Evolutionary conservation across 2,888 invertebrate species (phyloP).

Genomic region (Tachina lurida): DNA sequence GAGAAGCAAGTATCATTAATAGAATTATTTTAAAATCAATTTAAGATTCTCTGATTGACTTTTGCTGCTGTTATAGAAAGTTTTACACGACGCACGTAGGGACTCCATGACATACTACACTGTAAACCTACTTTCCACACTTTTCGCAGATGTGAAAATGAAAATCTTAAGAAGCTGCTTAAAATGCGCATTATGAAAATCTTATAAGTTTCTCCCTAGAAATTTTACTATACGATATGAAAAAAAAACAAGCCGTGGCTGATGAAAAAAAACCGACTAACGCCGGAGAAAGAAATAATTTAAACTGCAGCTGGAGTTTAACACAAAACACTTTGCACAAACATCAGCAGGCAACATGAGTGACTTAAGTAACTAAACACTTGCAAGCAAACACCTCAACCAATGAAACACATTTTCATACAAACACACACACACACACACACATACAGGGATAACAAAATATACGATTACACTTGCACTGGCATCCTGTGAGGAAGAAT

Average conservation of each 20-base stretch:
- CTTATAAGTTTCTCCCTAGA: constrained; percentile 57
- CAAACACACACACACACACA: too few species aligned
- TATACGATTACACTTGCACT: not conserved
- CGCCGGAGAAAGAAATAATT: constrained; percentile 20
- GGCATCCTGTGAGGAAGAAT: constrained; percentile 10
- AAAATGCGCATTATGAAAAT: constrained; percentile 66
- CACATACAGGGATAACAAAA: not conserved
- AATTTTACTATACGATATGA: constrained; percentile 43
- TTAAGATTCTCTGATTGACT: constrained; percentile 24
- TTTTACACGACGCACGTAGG: constrained; percentile 7
- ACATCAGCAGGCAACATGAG: constrained; percentile 45
- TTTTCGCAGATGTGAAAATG: constrained; percentile 22
- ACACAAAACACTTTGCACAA: constrained; percentile 41
- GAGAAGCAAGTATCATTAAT: too few species aligned
- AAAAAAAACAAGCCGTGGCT: constrained; percentile 10
- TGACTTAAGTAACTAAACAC: constrained; percentile 48
- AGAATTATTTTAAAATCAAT: not conserved
- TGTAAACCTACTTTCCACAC: constrained; percentile 12
- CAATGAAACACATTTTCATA: not conserved
- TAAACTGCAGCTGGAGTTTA: constrained; percentile 50
- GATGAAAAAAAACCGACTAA: constrained; percentile 2
- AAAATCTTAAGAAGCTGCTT: constrained; percentile 48
- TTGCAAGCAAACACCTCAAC: constrained; percentile 33
- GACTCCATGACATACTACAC: constrained; percentile 41
- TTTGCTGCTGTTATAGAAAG: not conserved